Evolutionary conservation across 2,888 invertebrate species (phyloP).

Genomic region (Adelognathus sp.): DNA sequence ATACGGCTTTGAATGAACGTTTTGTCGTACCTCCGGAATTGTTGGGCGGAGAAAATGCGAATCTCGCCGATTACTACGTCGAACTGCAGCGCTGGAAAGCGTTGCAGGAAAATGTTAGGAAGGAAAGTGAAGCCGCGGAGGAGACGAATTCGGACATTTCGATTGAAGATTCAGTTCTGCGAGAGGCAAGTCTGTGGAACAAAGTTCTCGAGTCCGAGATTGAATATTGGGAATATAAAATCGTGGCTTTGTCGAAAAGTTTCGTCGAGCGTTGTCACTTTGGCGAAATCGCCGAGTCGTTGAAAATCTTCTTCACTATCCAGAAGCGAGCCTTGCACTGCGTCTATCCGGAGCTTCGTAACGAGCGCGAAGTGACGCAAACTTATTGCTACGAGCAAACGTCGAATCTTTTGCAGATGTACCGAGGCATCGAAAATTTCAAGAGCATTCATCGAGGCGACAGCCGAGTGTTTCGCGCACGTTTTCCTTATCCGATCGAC

Average conservation of each 20-base stretch:
- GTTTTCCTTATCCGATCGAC: constrained; percentile 72
- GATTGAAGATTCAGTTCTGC: constrained; percentile 51
- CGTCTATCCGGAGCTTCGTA: constrained; percentile 73
- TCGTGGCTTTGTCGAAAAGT: constrained; percentile 26
- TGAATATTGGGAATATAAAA: constrained; percentile 59
- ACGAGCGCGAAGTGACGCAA: constrained; percentile 70
- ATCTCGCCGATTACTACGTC: constrained; percentile 6
- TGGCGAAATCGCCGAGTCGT: constrained; percentile 61
- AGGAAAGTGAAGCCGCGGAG: too few relatives aligned
- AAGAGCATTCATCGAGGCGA: constrained; percentile 64
- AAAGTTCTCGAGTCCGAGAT: constrained; percentile 70
- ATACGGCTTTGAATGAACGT: background rate
- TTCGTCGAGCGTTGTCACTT: constrained; percentile 55
- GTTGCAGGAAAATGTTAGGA: too few relatives aligned
- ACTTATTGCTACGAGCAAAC: constrained; percentile 66
- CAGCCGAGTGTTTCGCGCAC: constrained; percentile 57
- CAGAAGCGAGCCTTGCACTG: constrained; percentile 73
- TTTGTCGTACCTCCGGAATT: background rate
- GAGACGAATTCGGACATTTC: background rate
- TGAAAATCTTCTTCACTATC: constrained; percentile 66
- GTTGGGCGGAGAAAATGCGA: background rate
- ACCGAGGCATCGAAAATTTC: constrained; percentile 72
- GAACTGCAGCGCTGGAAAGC: constrained; percentile 15
- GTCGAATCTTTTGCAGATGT: constrained; percentile 68
- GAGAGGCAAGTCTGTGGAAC: constrained; percentile 71